phyloP scores from a whole-genome alignment of 2,797 vertebrate genomes.

The Choloepus didactylus region DNA sequence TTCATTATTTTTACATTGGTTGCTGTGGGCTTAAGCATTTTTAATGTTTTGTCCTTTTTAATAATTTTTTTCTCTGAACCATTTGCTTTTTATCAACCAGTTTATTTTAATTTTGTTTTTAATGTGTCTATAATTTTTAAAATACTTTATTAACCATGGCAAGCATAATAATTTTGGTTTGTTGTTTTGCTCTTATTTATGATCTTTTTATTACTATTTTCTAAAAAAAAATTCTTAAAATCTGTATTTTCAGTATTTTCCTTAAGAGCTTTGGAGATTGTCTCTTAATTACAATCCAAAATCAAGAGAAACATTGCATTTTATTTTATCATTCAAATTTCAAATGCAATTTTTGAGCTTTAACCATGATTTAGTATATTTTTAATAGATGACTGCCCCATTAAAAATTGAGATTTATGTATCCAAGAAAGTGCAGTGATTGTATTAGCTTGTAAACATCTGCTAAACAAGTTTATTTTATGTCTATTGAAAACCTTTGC shows the following conservation, averaged over 20 bases:
- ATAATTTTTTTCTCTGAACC: neutral
- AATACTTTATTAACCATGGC: neutral
- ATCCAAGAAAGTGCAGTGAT: too few relatives aligned
- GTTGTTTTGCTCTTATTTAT: neutral
- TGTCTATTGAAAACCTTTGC: too few relatives aligned
- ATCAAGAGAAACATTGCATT: neutral
- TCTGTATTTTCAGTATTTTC: neutral
- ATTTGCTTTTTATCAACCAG: neutral
- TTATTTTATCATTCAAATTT: neutral
- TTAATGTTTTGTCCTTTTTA: neutral
- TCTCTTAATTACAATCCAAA: neutral
- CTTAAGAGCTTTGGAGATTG: neutral
- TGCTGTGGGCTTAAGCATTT: neutral
- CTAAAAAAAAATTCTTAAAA: neutral
- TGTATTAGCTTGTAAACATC: too few relatives aligned
- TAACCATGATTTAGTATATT: neutral
- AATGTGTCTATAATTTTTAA: neutral
- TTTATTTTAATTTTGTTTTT: neutral
- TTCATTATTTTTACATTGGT: neutral
- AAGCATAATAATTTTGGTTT: neutral
- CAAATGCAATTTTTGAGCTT: neutral
- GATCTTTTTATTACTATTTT: neutral
- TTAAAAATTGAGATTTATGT: too few relatives aligned
- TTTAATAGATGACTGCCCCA: neutral
- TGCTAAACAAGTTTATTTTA: too few relatives aligned